phyloP scores from a whole-genome alignment of 2,113 vertebrate genomes.

The Ariopsis seemanni region DNA sequence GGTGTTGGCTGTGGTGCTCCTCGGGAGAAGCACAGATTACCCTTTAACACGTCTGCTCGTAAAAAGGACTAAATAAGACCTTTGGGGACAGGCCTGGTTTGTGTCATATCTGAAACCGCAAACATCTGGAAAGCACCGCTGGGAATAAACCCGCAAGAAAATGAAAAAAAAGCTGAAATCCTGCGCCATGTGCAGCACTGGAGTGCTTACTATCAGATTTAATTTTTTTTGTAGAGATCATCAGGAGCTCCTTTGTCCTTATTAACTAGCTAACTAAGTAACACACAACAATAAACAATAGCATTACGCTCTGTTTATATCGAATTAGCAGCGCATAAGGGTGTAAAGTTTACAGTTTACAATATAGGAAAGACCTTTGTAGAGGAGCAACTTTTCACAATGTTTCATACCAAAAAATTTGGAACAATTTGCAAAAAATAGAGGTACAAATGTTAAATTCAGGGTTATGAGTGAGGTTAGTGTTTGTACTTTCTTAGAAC shows the following conservation, averaged over 20 bases:
- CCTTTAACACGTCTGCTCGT: conserved; percentile 33
- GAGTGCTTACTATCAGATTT: conserved; percentile 28
- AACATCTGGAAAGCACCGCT: conserved; percentile 44
- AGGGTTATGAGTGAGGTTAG: background rate
- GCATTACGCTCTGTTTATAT: background rate
- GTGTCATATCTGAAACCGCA: conserved; percentile 38
- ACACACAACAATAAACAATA: background rate
- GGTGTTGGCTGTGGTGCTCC: conserved; percentile 26
- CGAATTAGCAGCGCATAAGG: background rate
- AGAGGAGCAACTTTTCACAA: background rate
- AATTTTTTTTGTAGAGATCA: background rate
- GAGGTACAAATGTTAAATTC: background rate
- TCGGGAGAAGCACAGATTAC: conserved; percentile 42
- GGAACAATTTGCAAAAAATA: background rate
- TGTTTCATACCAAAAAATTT: background rate
- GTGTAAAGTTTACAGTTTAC: background rate
- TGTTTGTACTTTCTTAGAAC: background rate
- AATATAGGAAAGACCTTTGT: background rate
- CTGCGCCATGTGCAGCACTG: background rate
- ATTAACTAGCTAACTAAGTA: background rate
- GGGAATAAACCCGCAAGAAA: background rate
- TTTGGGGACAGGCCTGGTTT: conserved; percentile 42
- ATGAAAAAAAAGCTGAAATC: background rate
- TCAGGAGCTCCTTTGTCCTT: background rate
- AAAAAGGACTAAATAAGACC: conserved; percentile 46